phyloP scores from a whole-genome alignment of 2,113 vertebrate genomes.

The Phyllostomus hastatus region DNA sequence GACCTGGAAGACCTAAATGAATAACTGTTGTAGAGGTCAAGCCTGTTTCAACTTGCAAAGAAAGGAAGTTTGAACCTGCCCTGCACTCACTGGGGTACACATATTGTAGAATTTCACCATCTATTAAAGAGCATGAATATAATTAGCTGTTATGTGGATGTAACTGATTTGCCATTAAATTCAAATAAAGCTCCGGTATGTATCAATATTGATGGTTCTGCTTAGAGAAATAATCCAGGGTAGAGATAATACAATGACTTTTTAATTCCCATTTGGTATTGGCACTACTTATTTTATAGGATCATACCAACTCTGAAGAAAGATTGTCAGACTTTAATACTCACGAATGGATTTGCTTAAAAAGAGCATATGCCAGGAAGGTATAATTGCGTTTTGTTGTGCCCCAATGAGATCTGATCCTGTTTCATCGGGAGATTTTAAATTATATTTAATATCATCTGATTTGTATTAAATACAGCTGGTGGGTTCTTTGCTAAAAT shows the following conservation, averaged over 20 bases:
- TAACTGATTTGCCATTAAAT: slow-evolving; percentile 44
- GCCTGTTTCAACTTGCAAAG: slow-evolving; percentile 9
- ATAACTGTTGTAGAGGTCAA: not conserved
- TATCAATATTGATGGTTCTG: slow-evolving; percentile 27
- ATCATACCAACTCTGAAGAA: slow-evolving; percentile 52
- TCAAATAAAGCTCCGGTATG: slow-evolving; percentile 48
- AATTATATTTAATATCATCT: slow-evolving; percentile 71
- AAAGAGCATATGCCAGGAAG: slow-evolving; percentile 61
- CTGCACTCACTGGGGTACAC: not conserved
- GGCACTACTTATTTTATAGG: not conserved
- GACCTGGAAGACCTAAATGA: slow-evolving; percentile 33
- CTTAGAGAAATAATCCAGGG: slow-evolving; percentile 59
- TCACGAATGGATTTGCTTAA: slow-evolving; percentile 40
- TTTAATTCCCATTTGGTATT: slow-evolving; percentile 38
- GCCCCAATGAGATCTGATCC: slow-evolving; percentile 53
- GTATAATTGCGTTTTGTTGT: slow-evolving; percentile 65
- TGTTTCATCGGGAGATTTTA: slow-evolving; percentile 67
- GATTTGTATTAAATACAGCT: slow-evolving; percentile 70
- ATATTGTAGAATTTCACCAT: slow-evolving; percentile 18
- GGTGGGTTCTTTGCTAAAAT: slow-evolving; percentile 61
- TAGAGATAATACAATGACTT: slow-evolving; percentile 43
- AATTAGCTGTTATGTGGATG: slow-evolving; percentile 11
- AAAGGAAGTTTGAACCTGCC: not conserved
- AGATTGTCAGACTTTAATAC: slow-evolving; percentile 52
- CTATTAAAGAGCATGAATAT: slow-evolving; percentile 24